A percentile compares a stretch with the other conserved stretches of the same genome.
phyloP scores from a whole-genome alignment of 1,140 invertebrate genomes.

The Protaetia brevitarsis region DNA sequence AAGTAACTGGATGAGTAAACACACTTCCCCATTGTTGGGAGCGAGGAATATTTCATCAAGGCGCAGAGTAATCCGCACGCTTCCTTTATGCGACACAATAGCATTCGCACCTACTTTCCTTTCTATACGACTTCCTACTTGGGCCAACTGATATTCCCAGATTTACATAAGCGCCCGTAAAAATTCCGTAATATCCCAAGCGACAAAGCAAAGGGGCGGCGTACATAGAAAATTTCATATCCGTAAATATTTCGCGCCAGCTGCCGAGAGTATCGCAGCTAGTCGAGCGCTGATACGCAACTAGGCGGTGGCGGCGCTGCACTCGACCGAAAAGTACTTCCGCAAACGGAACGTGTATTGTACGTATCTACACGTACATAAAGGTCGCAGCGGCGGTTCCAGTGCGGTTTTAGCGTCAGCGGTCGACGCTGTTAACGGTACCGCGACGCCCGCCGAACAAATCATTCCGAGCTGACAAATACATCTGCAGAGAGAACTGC shows the following conservation, averaged over 20 bases:
- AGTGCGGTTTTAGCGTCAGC: conserved; percentile 5
- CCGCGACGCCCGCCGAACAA: conserved; percentile 11
- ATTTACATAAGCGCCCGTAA: too few species aligned
- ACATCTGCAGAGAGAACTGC: conserved; percentile 11
- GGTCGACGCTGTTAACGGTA: neutral
- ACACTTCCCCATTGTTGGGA: too few species aligned
- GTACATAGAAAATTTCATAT: neutral
- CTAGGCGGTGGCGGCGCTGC: neutral
- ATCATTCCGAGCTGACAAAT: conserved; percentile 15
- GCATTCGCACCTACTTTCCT: too few species aligned
- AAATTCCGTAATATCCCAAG: too few species aligned
- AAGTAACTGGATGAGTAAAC: too few species aligned
- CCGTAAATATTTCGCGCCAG: neutral
- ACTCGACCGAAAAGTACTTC: neutral
- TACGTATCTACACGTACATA: neutral
- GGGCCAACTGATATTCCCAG: too few species aligned
- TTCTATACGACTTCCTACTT: too few species aligned
- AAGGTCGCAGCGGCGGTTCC: neutral
- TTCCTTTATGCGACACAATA: too few species aligned
- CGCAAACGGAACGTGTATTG: neutral
- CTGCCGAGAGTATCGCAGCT: neutral
- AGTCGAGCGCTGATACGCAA: too few species aligned
- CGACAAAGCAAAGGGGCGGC: too few species aligned
- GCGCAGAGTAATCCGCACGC: too few species aligned
- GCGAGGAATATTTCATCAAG: too few species aligned